A percentile compares a stretch with the other conserved stretches of the same genome.
Conservation (phyloP, 2,888 invertebrate species). For the Mantis religiosa region DNA sequence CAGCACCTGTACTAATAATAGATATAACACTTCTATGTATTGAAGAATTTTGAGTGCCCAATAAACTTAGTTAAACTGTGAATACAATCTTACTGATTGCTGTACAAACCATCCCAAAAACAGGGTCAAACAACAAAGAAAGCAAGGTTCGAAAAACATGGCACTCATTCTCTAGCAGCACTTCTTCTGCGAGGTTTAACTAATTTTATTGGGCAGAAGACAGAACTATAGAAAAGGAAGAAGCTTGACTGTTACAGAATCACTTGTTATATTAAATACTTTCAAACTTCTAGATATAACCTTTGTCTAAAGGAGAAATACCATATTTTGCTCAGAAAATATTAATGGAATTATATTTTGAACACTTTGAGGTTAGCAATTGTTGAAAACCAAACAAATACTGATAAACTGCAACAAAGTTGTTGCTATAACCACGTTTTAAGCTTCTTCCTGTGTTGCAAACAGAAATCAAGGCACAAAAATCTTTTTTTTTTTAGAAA, state of each 20-base stretch:
- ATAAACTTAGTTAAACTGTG: conserved; percentile 52
- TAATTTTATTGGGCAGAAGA: conserved; percentile 37
- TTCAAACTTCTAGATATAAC: background rate
- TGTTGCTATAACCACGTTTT: background rate
- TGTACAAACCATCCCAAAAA: background rate
- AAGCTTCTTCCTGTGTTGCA: background rate
- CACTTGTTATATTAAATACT: too few relatives aligned
- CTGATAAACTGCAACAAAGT: background rate
- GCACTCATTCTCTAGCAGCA: conserved; percentile 12
- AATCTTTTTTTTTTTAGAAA: background rate
- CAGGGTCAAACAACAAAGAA: conserved; percentile 20
- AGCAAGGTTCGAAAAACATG: conserved; percentile 33
- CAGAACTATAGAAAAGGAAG: background rate
- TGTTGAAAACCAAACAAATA: background rate
- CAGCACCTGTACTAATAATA: conserved; percentile 29
- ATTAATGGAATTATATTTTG: background rate
- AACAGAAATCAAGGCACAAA: background rate
- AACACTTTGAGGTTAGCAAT: background rate
- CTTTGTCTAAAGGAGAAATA: background rate
- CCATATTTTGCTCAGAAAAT: background rate
- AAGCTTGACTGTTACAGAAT: background rate
- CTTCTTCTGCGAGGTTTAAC: conserved; percentile 31
- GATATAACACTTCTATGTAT: background rate
- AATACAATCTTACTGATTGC: conserved; percentile 41
- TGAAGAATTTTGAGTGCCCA: conserved; percentile 45